These are phyloP conservation scores for Opisthocomus hoazin DNA, from an alignment of 2,113 vertebrate species.

Conservation along the genomic window DNA sequence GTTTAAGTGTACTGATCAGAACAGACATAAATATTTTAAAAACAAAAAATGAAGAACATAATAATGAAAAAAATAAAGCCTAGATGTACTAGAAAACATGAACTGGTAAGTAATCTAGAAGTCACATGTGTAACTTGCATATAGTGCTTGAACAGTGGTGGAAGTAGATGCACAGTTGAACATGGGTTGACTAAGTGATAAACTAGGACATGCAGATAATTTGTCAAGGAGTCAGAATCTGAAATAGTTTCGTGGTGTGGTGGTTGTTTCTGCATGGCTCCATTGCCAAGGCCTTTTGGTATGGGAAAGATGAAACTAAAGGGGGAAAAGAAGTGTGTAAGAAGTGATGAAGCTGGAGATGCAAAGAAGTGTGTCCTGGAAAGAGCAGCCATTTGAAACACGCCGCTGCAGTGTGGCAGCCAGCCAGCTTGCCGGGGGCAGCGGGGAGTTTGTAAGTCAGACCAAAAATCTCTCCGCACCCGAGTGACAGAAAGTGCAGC, in stretches of 20 bases:
- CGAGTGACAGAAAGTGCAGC: neutral
- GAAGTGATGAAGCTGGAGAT: neutral
- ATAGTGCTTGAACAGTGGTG: neutral
- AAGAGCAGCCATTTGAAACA: conserved; percentile 4
- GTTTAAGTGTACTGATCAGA: neutral
- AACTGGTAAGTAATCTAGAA: neutral
- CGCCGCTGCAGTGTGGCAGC: neutral
- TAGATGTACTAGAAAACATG: neutral
- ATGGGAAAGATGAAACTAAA: neutral
- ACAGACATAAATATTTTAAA: neutral
- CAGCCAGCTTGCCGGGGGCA: neutral
- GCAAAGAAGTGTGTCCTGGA: neutral
- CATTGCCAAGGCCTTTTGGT: neutral
- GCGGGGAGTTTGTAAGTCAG: neutral
- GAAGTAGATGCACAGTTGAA: neutral
- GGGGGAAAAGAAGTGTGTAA: neutral
- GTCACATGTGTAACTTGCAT: neutral
- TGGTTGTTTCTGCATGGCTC: neutral
- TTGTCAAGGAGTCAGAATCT: neutral
- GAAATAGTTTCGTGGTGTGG: neutral
- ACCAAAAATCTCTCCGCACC: conserved; percentile 47
- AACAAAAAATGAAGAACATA: neutral
- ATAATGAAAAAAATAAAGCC: neutral
- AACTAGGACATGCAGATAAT: neutral
- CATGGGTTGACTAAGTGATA: neutral